phyloP scores from a whole-genome alignment of 35 echinoderm and acorn worm species.

The Heliocidaris erythrogramma region DNA sequence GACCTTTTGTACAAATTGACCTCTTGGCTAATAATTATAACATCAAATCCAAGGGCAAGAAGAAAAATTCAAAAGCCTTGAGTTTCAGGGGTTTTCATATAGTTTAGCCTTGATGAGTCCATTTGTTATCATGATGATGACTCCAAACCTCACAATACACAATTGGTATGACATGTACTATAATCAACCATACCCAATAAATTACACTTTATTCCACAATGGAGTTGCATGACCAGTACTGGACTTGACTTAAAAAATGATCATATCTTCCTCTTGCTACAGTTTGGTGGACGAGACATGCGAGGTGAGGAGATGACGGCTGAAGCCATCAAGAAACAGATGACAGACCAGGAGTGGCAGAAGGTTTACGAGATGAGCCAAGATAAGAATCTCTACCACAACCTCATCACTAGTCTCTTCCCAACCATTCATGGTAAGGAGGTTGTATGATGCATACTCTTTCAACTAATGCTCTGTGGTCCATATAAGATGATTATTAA shows the following conservation, averaged over 20 bases:
- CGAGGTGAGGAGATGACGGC: constrained; percentile 94
- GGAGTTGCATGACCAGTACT: no score
- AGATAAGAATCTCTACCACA: constrained; percentile 93
- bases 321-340: constrained; percentile 98
- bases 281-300: constrained; percentile 98
- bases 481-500: no score
- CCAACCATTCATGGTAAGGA: constrained; percentile 95
- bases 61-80: no score
- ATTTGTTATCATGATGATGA: no score
- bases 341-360: constrained; percentile 99
- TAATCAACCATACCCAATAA: no score
- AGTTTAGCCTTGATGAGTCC: no score
- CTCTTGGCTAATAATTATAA: not conserved
- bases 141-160: no score
- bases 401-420: constrained; percentile 94
- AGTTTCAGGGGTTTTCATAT: no score
- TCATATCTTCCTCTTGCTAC: not conserved
- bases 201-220: no score
- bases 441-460: no score
- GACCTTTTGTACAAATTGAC: not conserved
- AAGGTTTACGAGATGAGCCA: constrained; percentile 99
- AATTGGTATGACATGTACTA: no score
- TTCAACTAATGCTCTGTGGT: not conserved
- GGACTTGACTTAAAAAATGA: no score
- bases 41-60: not conserved